These are phyloP conservation scores for Frankliniella intonsa DNA, from an alignment of 2,888 invertebrate species.

Conservation along the genomic window DNA sequence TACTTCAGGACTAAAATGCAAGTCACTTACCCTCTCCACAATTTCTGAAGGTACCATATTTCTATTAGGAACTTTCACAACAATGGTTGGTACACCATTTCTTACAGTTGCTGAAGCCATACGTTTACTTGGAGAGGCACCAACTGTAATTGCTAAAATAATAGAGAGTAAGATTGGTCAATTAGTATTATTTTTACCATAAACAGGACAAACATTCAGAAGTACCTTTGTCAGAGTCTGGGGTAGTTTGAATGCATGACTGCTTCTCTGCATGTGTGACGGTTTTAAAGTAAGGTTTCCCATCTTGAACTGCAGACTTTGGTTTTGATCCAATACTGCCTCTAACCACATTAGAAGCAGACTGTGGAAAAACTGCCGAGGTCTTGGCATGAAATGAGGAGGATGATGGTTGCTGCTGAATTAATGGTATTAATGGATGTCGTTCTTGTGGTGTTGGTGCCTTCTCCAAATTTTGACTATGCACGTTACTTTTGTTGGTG, in stretches of 20 bases:
- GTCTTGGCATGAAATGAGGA: too few species aligned
- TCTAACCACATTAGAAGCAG: too few species aligned
- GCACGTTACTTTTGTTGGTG: neutral
- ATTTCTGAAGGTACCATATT: neutral
- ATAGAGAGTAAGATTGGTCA: neutral
- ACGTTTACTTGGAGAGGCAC: neutral
- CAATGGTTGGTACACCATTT: neutral
- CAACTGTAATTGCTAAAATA: neutral
- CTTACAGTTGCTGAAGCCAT: neutral
- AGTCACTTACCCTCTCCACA: neutral
- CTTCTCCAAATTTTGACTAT: neutral
- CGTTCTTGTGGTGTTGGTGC: neutral
- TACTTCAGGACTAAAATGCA: neutral
- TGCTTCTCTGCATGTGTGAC: neutral
- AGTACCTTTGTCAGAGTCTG: neutral
- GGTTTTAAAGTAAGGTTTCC: neutral
- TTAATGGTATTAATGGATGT: too few species aligned
- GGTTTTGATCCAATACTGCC: too few species aligned
- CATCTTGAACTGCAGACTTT: neutral
- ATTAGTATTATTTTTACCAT: neutral
- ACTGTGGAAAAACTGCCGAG: too few species aligned
- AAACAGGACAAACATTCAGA: too few species aligned
- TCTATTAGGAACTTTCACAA: neutral
- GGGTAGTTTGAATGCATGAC: neutral
- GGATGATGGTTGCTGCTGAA: too few species aligned